Conservation (phyloP, 1,140 invertebrate genomes). For the Ericerus pela region DNA sequence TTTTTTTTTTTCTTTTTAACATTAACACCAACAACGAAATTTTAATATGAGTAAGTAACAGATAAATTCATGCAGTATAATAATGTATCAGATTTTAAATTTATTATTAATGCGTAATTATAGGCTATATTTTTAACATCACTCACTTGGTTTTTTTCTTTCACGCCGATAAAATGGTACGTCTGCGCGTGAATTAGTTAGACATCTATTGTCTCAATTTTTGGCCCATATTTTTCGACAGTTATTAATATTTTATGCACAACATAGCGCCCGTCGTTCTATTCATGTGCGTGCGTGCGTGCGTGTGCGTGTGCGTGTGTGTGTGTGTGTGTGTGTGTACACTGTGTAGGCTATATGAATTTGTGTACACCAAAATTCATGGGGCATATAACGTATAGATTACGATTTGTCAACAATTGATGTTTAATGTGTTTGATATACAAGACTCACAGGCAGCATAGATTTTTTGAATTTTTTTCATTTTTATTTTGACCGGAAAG, state of each 20-base stretch:
- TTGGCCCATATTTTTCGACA: neutral
- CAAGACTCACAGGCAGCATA: neutral
- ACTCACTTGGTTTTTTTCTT: neutral
- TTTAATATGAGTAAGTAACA: too few species aligned
- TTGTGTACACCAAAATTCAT: neutral
- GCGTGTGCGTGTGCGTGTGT: neutral
- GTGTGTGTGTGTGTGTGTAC: neutral
- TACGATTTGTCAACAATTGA: neutral
- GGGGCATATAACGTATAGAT: neutral
- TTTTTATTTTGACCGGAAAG: neutral
- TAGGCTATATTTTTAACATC: neutral
- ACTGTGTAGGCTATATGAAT: neutral
- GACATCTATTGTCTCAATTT: neutral
- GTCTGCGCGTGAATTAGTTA: neutral
- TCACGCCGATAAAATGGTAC: neutral
- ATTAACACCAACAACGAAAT: too few species aligned
- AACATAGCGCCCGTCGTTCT: neutral
- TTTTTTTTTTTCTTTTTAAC: too few species aligned
- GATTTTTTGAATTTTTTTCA: neutral
- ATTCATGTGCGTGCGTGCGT: neutral
- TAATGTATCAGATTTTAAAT: too few species aligned
- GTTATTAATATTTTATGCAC: neutral
- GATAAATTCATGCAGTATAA: too few species aligned
- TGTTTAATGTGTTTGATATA: too few species aligned
- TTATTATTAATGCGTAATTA: neutral